A percentile compares a stretch with the other conserved stretches of the same genome.
These are phyloP conservation scores for Chelonus insularis DNA, from an alignment of 1,140 invertebrate species.

Conservation along the genomic window DNA sequence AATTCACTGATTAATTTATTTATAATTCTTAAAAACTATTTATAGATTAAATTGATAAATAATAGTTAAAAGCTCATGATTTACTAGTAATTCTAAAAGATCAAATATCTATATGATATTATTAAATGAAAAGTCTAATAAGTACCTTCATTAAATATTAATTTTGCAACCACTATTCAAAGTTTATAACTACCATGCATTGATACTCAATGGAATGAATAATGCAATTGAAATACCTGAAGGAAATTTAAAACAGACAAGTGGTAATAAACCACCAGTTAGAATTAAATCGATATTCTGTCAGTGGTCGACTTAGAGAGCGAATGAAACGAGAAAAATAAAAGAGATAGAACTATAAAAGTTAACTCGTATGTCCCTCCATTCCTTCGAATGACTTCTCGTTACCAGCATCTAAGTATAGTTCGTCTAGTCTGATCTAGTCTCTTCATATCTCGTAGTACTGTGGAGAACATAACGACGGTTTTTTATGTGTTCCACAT, in stretches of 20 bases:
- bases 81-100: too few species aligned
- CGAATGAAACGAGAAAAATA: not conserved
- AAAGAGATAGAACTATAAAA: constrained; percentile 4
- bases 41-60: too few species aligned
- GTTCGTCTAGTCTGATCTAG: not conserved
- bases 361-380: not conserved
- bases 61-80: too few species aligned
- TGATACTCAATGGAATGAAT: too few species aligned
- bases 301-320: constrained; percentile 3
- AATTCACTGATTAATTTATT: too few species aligned
- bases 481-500: not conserved
- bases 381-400: too few species aligned
- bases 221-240: constrained; percentile 1
- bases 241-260: constrained; percentile 1
- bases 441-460: not conserved
- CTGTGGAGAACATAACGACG: not conserved
- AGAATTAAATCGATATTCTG: constrained; percentile 11
- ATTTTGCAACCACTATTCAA: too few species aligned
- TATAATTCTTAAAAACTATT: too few species aligned
- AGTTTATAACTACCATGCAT: too few species aligned
- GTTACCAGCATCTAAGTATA: constrained; percentile 22
- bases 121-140: too few species aligned
- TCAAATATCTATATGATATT: too few species aligned
- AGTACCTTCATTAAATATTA: too few species aligned
- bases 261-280: constrained; percentile 25